Conservation (phyloP, 2,888 invertebrate genomes). For the Fissipunctia ypsillon region DNA sequence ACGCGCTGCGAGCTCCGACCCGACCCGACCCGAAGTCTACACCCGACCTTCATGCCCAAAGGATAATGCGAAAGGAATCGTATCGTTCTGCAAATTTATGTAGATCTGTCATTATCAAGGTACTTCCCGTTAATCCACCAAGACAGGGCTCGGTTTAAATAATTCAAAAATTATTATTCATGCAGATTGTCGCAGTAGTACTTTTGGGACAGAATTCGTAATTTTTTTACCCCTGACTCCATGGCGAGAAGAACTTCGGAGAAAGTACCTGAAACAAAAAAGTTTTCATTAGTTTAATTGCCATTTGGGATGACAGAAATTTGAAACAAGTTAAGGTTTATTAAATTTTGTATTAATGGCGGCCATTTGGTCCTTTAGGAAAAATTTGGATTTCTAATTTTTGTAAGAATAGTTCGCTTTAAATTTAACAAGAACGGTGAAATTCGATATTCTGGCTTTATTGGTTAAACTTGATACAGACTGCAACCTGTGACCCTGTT, state of each 20-base stretch:
- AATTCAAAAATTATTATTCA: slow-evolving; percentile 81
- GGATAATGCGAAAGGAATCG: slow-evolving; percentile 65
- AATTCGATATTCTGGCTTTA: not conserved
- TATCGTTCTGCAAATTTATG: slow-evolving; percentile 76
- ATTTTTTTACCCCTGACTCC: slow-evolving; percentile 50
- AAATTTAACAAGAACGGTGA: not conserved
- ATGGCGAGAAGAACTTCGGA: slow-evolving; percentile 30
- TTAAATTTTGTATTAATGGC: slow-evolving; percentile 44
- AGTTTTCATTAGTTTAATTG: slow-evolving; percentile 63
- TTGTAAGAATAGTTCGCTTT: not conserved
- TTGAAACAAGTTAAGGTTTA: slow-evolving; percentile 57
- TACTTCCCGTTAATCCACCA: slow-evolving; percentile 75
- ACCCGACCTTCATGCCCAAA: slow-evolving; percentile 47
- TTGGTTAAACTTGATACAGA: not conserved
- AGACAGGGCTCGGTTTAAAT: slow-evolving; percentile 75
- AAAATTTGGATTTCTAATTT: slow-evolving; percentile 6
- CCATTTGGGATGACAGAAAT: slow-evolving; percentile 47
- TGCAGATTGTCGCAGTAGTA: slow-evolving; percentile 72
- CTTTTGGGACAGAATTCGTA: slow-evolving; percentile 34
- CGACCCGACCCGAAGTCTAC: not conserved
- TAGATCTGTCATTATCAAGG: slow-evolving; percentile 70
- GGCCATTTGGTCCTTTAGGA: slow-evolving; percentile 14
- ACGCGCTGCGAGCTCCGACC: not conserved
- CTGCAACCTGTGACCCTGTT: no score
- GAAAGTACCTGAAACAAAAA: slow-evolving; percentile 66